phyloP scores from a whole-genome alignment of 2,888 invertebrate species.

The Aspidiotus destructor region DNA sequence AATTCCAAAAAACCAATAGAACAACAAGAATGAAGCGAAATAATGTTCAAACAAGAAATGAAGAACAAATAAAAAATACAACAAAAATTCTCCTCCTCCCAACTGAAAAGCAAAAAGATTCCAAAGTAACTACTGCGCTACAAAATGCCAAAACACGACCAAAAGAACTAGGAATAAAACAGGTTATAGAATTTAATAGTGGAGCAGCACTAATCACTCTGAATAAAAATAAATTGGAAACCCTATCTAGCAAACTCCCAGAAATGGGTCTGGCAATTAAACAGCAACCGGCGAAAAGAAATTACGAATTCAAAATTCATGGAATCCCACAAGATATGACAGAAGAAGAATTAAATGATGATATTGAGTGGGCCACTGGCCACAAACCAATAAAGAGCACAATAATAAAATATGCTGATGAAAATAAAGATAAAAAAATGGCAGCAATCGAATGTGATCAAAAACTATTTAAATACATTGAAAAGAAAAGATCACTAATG shows the following conservation, averaged over 20 bases:
- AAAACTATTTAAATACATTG: not conserved
- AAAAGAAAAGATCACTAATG: not conserved
- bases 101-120: not conserved
- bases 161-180: not conserved
- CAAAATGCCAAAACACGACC: not conserved
- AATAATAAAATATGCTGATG: not conserved
- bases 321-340: not conserved
- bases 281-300: not conserved
- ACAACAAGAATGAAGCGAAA: no score
- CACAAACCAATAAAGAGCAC: not conserved
- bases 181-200: not conserved
- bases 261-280: not conserved
- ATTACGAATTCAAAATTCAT: not conserved
- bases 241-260: not conserved
- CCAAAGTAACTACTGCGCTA: not conserved
- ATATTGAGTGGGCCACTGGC: not conserved
- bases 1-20: no score
- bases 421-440: not conserved
- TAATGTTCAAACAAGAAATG: no score
- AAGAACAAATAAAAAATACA: no score
- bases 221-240: not conserved
- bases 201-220: not conserved
- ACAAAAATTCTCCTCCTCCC: not conserved
- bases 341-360: not conserved
- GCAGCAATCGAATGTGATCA: not conserved